Conservation (phyloP, 2,113 vertebrate genomes). For the Xiphophorus couchianus region DNA sequence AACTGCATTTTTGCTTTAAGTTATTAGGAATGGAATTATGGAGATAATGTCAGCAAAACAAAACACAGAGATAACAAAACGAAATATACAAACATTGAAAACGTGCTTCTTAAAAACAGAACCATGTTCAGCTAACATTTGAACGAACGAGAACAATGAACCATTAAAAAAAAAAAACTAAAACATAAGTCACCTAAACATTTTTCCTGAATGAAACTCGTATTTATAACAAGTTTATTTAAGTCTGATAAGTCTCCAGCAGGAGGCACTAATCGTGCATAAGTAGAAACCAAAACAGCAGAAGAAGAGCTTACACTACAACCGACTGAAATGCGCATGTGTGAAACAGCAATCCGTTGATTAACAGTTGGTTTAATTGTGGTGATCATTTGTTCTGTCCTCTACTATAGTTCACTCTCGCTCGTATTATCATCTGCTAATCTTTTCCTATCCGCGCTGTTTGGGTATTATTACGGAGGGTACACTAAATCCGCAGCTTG, state of each 20-base stretch:
- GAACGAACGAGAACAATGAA: too few species aligned
- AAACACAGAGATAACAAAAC: too few species aligned
- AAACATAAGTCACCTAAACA: too few species aligned
- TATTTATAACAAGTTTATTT: neutral
- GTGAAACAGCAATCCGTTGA: neutral
- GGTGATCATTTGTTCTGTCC: neutral
- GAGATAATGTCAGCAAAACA: too few species aligned
- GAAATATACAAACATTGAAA: too few species aligned
- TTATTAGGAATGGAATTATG: too few species aligned
- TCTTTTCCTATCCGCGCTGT: neutral
- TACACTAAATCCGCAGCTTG: neutral
- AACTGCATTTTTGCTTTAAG: too few species aligned
- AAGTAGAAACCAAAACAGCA: neutral
- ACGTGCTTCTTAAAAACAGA: too few species aligned
- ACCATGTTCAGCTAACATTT: too few species aligned
- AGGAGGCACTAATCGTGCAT: neutral
- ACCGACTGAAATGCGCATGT: slow-evolving; percentile 43
- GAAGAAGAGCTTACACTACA: slow-evolving; percentile 46
- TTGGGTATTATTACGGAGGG: neutral
- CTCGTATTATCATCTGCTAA: rapidly evolving
- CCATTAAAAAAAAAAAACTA: too few species aligned
- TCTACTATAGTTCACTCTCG: neutral
- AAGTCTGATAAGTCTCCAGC: neutral
- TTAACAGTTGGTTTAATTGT: neutral
- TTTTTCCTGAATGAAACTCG: too few species aligned